Conservation (phyloP, 2,888 invertebrate genomes). For the Sminthurides aquaticus region DNA sequence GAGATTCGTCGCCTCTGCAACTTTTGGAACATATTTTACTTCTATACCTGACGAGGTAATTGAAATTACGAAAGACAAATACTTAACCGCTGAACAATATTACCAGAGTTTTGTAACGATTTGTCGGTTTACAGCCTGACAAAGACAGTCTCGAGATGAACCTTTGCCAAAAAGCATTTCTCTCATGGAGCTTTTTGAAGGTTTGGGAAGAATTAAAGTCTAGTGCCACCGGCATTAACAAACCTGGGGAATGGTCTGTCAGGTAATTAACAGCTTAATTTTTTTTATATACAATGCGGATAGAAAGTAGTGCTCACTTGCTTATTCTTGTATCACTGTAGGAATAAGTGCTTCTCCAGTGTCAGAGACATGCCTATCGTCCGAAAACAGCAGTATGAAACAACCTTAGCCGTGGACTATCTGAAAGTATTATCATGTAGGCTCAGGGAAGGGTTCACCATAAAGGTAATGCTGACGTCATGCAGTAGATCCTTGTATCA, state of each 20-base stretch:
- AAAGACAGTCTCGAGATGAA: slow-evolving; percentile 49
- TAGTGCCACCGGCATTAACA: slow-evolving; percentile 39
- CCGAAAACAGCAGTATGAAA: slow-evolving; percentile 59
- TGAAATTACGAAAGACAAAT: no score
- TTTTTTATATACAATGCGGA: neutral
- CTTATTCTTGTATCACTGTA: slow-evolving; percentile 42
- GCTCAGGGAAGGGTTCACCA: slow-evolving; percentile 66
- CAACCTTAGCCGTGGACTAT: slow-evolving; percentile 54
- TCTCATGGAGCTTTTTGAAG: slow-evolving; percentile 57
- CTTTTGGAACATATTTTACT: slow-evolving; percentile 63
- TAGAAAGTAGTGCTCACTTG: neutral
- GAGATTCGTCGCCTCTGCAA: slow-evolving; percentile 66
- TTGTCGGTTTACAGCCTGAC: slow-evolving; percentile 7
- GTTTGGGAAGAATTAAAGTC: slow-evolving; percentile 46
- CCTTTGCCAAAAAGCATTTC: slow-evolving; percentile 56
- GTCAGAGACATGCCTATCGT: slow-evolving; percentile 55
- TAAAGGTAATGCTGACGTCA: slow-evolving; percentile 50
- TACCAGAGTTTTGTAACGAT: neutral
- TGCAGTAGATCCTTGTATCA: neutral
- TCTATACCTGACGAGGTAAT: slow-evolving; percentile 51
- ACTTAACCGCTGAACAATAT: no score
- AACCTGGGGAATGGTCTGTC: slow-evolving; percentile 43
- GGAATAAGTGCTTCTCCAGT: slow-evolving; percentile 55
- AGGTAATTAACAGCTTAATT: neutral
- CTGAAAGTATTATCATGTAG: slow-evolving; percentile 63